Base-by-base conservation (phyloP, 1,140 invertebrate species). In the Drosophila kurseongensis region DNA sequence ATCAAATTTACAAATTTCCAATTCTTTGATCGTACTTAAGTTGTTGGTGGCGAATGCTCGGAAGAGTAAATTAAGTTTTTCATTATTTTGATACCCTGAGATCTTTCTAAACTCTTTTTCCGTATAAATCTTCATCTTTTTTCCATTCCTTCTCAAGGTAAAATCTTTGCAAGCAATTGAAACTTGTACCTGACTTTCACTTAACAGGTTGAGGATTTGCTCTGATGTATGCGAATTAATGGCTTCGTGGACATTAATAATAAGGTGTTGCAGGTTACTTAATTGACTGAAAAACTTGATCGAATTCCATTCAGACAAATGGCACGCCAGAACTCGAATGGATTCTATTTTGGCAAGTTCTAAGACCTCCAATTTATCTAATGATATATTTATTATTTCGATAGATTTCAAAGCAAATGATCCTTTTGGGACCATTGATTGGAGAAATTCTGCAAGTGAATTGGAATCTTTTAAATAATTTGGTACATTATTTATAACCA, bases 311-410 rank as follows among this genome's bases (percentile, higher is more conserved):
- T 50, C 27, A 7, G 5, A 32, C 6, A 51, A 38, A 1, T 13
- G 18, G 32, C 44, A 51, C 4, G 5, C 3, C 16, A 60, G 23
- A 1, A 38, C 38, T 27, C 4, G 32, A 38, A 51, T 14, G 4
- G 57, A 27, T 5, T 36, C n/a, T 14, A 60, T 60, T 36, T 9
- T 52, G 1, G 10, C 32, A 13, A 60, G 45, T 9, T 51, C 45
- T 9, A 5, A 0, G n/a, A 5, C 10, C n/a, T 32, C 10, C 1
- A 14, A 4, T 12, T 5, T 2, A 50, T 36, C 16, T 3, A 59
- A 5, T 35, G 1, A 5, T 32, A 4, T 14, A 35, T 50, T 1
- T 1, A 8, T 29, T n/a, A 50, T 50, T 50, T 1, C 9, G 0
- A 1, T 12, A 2, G 29, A 59, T 36, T 50, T 59, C 10, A 59